Evolutionary conservation across 1,140 invertebrate genomes (phyloP).

Genomic region (Ectropis grisescens): DNA sequence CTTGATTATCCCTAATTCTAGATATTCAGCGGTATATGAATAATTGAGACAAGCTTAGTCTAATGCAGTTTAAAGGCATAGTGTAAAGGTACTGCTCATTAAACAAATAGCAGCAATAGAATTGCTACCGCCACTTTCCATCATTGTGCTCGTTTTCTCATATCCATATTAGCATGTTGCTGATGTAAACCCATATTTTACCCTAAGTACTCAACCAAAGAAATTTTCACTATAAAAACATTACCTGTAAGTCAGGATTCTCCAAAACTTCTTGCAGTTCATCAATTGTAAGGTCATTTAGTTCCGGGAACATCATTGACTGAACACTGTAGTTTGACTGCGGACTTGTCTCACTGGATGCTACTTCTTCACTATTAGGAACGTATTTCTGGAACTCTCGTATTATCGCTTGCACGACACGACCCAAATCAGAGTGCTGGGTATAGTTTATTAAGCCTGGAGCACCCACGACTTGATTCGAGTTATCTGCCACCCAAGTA

Average conservation of each 20-base stretch:
- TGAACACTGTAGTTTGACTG: constrained; percentile 29
- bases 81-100: too few relatives aligned
- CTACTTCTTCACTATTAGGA: constrained; percentile 23
- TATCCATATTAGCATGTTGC: too few relatives aligned
- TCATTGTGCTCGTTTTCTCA: too few relatives aligned
- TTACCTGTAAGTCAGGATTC: constrained; percentile 72
- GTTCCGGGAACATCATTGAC: constrained; percentile 72
- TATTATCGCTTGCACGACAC: constrained; percentile 83
- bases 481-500: constrained; percentile 76
- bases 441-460: constrained; percentile 83
- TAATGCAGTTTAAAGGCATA: too few relatives aligned
- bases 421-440: constrained; percentile 81
- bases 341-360: constrained; percentile 33
- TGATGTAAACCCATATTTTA: too few relatives aligned
- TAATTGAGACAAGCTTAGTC: too few relatives aligned
- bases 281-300: constrained; percentile 75
- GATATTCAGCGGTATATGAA: too few relatives aligned
- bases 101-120: too few relatives aligned
- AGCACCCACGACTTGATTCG: constrained; percentile 76
- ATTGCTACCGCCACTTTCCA: too few relatives aligned
- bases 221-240: too few relatives aligned
- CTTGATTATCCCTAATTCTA: too few relatives aligned
- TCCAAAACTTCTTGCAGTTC: constrained; percentile 78
- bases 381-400: constrained; percentile 78
- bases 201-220: too few relatives aligned